Evolutionary conservation across 2,888 invertebrate species (phyloP).

Genomic region (Chorisops tibialis): DNA sequence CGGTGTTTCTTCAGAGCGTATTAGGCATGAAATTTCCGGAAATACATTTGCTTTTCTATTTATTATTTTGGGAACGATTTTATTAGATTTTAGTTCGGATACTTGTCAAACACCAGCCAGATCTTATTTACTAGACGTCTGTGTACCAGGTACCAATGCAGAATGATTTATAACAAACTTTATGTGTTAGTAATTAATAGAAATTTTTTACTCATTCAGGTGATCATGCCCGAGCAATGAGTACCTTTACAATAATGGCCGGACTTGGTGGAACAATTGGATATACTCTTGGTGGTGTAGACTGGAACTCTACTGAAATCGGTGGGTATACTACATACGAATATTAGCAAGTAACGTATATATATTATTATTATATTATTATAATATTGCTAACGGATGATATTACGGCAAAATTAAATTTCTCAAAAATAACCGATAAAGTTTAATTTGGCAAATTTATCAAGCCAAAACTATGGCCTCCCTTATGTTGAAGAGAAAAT

Average conservation of each 20-base stretch:
- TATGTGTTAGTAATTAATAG: neutral
- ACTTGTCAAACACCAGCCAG: constrained; percentile 64
- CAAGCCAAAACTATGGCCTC: too few relatives aligned
- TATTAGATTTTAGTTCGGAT: constrained; percentile 64
- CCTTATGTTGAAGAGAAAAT: too few relatives aligned
- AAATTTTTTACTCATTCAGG: constrained; percentile 41
- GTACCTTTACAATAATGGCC: constrained; percentile 63
- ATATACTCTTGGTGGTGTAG: constrained; percentile 58
- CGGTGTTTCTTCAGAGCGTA: constrained; percentile 37
- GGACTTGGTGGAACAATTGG: constrained; percentile 63
- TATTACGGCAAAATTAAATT: too few relatives aligned
- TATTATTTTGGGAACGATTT: constrained; percentile 60
- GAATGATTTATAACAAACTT: neutral
- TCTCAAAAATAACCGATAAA: too few relatives aligned
- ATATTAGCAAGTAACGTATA: too few relatives aligned
- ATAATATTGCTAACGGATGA: too few relatives aligned
- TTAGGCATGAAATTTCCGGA: constrained; percentile 29
- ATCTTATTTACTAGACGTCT: constrained; percentile 62
- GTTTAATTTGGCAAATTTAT: too few relatives aligned
- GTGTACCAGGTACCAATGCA: constrained; percentile 57
- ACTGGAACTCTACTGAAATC: constrained; percentile 58
- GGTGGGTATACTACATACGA: too few relatives aligned
- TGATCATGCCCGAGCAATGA: constrained; percentile 61
- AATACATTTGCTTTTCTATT: constrained; percentile 53
- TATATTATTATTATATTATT: neutral